Percentiles rank a stretch among this genome's conserved stretches.
phyloP scores from a whole-genome alignment of 2,888 invertebrate genomes.

The Lacanobia oleracea region DNA sequence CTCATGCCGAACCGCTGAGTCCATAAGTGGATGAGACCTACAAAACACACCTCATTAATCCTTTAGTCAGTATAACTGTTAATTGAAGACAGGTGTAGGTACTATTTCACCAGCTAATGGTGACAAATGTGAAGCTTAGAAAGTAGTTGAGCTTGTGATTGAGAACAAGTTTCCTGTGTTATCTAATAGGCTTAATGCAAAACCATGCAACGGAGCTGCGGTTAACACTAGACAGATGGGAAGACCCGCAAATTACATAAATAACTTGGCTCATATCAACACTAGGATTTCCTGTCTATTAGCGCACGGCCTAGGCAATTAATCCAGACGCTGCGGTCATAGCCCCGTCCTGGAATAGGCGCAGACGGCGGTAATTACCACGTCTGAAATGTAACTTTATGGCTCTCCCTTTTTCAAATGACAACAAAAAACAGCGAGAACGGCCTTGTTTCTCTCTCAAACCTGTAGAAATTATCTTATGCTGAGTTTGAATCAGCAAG shows the following conservation, averaged over 20 bases:
- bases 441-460: not conserved
- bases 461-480: not conserved
- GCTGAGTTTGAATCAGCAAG: no score
- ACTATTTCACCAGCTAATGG: slow-evolving; percentile 22
- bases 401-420: not conserved
- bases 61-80: slow-evolving; percentile 3
- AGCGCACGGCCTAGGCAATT: slow-evolving; percentile 40
- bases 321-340: slow-evolving; percentile 35
- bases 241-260: slow-evolving; percentile 38
- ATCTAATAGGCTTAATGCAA: slow-evolving; percentile 16
- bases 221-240: slow-evolving; percentile 26
- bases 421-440: not conserved
- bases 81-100: not conserved
- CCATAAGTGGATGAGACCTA: slow-evolving; percentile 93
- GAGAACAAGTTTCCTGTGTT: slow-evolving; percentile 23
- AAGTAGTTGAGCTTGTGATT: slow-evolving; percentile 24
- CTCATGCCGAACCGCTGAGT: slow-evolving; percentile 92
- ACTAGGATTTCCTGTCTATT: slow-evolving; percentile 56
- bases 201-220: slow-evolving; percentile 21
- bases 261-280: slow-evolving; percentile 36
- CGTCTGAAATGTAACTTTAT: not conserved
- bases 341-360: slow-evolving; percentile 13
- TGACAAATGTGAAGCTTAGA: slow-evolving; percentile 35
- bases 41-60: slow-evolving; percentile 34
- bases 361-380: not conserved